Base-by-base conservation (phyloP, 2,888 invertebrate genomes). In the Coenonympha arcania region DNA sequence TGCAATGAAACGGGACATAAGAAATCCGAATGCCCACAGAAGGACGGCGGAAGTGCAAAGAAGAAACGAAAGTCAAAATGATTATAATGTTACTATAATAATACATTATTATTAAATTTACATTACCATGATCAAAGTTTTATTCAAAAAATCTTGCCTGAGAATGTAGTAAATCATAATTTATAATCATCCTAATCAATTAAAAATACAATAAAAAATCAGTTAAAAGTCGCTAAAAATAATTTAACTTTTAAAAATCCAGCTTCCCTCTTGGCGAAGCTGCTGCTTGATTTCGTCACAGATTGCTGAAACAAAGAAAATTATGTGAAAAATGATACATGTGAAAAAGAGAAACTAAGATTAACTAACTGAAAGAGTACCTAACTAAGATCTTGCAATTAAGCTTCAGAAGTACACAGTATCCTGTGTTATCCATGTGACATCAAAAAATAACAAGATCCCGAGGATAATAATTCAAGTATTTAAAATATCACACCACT, bases 1-100 rank as follows among this genome's bases (percentile, higher is more conserved):
- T 90, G 90, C 63, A 80, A 86, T 31, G 71, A 87, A 58, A 70
- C 73, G 39, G 90, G 90, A 0, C 90, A 90, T 63, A 90, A 89
- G 64, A 79, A 83, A 58, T 68, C 74, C 0, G 75, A 87, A 3
- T 90, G 90, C 60, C 88, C 89, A 1, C 66, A 76, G 48, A 70
- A 30, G 54, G 15, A 52, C 18, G 37, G 39, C 16, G 45, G 47
- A 22, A 40, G 22, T 33, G 40, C 34, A n/a, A 58, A 55, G 33
- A 47, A 45, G 40, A 53, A 33, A 54, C 41, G 47, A 9, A 55
- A 50, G 33, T 47, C 28, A 22, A 37, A 42, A 36, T 47, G 44
- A 44, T 47, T 44, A n/a, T n/a, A 36, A 30, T 40, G 26, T 43
- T 9, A 43, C 33, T 46, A 6, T 30, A 20, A 19, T 28, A 37